phyloP scores from a whole-genome alignment of 2,797 vertebrate species.

The Notolabrus celidotus region DNA sequence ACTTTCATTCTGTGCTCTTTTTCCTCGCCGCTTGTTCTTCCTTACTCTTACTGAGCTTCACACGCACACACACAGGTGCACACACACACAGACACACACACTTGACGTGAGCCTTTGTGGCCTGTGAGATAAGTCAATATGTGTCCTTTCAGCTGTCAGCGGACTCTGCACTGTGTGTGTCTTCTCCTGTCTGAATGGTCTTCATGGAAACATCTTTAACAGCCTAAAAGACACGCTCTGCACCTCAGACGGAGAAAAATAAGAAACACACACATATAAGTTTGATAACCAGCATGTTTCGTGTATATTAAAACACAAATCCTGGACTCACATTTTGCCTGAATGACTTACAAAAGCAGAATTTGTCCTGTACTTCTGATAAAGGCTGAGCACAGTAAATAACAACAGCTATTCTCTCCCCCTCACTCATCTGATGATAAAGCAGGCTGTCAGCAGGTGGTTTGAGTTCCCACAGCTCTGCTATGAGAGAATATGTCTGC shows the following conservation, averaged over 20 bases:
- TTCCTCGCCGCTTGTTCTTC: conserved; percentile 1
- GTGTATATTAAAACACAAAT: background rate
- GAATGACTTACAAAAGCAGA: conserved; percentile 1
- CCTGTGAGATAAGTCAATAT: conserved; percentile 88
- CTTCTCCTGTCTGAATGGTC: conserved; percentile 65
- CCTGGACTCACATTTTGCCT: background rate
- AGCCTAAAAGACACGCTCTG: conserved; percentile 19
- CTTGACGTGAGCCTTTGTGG: conserved; percentile 53
- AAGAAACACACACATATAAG: background rate
- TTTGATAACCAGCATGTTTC: background rate
- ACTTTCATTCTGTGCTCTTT: conserved; percentile 11
- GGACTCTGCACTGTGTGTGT: conserved; percentile 40
- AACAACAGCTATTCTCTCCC: conserved; percentile 22
- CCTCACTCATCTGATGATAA: conserved; percentile 52
- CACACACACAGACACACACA: conserved; percentile 38
- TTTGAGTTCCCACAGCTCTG: conserved; percentile 60
- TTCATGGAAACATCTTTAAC: conserved; percentile 73
- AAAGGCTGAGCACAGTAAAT: conserved; percentile 5
- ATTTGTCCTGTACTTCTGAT: conserved; percentile 4
- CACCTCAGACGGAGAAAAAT: background rate
- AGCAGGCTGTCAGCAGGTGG: conserved; percentile 60
- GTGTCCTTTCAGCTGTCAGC: conserved; percentile 77
- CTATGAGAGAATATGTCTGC: conserved; percentile 43
- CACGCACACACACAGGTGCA: conserved; percentile 40
- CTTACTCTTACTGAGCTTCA: conserved; percentile 19